Evolutionary conservation across 1,140 invertebrate genomes (phyloP), one percentile per base, ranked within the genome.

Genomic region (Coenobita brevimanus): DNA sequence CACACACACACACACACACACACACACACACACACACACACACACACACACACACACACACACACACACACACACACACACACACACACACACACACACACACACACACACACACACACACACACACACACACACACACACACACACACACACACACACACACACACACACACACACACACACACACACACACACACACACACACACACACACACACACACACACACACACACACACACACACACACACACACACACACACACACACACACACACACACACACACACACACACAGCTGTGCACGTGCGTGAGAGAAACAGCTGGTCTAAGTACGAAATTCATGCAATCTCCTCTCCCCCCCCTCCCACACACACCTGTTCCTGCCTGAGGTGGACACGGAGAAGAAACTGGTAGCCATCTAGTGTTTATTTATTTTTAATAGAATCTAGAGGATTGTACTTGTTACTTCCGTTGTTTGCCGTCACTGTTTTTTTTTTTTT

Each of bases 191-290:
- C 33, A 79, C 33, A 79, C 33, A 13, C 62, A 82, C 57, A 82
- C 69, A 82, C 46, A 82, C 69, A 67, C 41, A 82, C 36, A 80
- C 60, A 80, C 36, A 60, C 60, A 60, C 41, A 60, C 60, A 60
- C 60, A 80, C 36, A 33, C 36, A 80, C 41, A 80, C 41, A 60
- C 60, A 57, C 60, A 60, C 41, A 80, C 60, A 80, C 60, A 80
- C 36, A 64, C 60, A 46, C 46, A 46, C 21, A 54, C 15, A 60
- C 24, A 54, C 24, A 82, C 24, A 82, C 38, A 62, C 15, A 64
- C 46, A 64, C 67, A 82, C 67, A 82, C 67, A 82, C 67, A 62
- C 67, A 67, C 24, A 62, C 67, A 82, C 27, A 82, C 1, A 82
- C 67, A 82, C 67, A 64, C n/a, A n/a, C n/a, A n/a, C n/a, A n/a